Conservation (phyloP, 2,113 vertebrate genomes). For the Pelobates fuscus region DNA sequence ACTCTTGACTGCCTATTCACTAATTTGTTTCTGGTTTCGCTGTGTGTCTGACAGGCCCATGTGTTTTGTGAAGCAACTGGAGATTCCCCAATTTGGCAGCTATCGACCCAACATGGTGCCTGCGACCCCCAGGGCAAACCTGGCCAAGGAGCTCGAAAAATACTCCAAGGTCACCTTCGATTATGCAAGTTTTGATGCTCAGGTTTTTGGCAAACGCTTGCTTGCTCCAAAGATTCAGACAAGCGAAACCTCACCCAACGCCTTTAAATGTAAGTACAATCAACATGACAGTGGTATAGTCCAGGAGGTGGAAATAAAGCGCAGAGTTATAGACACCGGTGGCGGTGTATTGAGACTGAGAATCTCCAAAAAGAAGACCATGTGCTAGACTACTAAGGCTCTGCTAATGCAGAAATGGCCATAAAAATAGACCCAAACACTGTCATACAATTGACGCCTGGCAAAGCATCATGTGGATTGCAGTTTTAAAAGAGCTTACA, state of each 20-base stretch:
- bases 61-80: conserved; percentile 98
- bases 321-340: no score
- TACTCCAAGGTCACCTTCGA: conserved; percentile 99
- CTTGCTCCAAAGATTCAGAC: conserved; percentile 98
- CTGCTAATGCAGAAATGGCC: no score
- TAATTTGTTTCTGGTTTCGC: not conserved
- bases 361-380: no score
- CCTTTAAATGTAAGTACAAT: conserved; percentile 94
- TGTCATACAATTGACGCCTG: no score
- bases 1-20: no score
- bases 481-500: no score
- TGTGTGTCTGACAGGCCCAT: conserved; percentile 80
- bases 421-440: no score
- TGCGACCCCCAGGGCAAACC: conserved; percentile 88
- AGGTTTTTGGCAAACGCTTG: conserved; percentile 98
- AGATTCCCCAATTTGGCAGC: conserved; percentile 89
- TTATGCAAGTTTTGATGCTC: conserved; percentile 99
- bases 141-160: conserved; percentile 98
- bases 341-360: no score
- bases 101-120: conserved; percentile 88
- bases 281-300: no score
- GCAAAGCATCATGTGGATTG: no score
- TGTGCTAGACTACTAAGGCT: no score
- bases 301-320: no score
- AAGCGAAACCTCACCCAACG: conserved; percentile 98